Conservation (phyloP, 2,113 vertebrate species). For the Lonchura striata region DNA sequence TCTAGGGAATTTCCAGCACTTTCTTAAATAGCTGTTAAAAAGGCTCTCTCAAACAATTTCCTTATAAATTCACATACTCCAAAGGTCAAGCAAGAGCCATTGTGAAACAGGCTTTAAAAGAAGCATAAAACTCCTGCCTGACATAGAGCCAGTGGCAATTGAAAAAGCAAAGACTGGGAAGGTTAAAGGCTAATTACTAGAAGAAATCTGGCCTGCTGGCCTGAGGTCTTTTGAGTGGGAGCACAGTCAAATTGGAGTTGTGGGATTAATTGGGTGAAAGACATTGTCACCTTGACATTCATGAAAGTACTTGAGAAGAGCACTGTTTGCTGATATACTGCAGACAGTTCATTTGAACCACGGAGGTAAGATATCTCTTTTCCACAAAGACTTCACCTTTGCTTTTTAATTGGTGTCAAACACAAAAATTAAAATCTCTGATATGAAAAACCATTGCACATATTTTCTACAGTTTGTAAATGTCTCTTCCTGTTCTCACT, state of each 20-base stretch:
- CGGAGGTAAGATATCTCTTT: not conserved
- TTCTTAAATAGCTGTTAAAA: not conserved
- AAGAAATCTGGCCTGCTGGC: constrained; percentile 31
- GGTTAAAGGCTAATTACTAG: constrained; percentile 56
- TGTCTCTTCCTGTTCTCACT: not conserved
- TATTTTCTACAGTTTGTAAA: constrained; percentile 20
- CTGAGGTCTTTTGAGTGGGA: constrained; percentile 13
- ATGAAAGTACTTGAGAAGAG: constrained; percentile 20
- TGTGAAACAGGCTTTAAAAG: constrained; percentile 36
- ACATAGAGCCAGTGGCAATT: not conserved
- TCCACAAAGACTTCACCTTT: not conserved
- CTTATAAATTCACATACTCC: constrained; percentile 1
- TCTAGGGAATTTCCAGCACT: not conserved
- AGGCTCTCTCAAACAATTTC: constrained; percentile 9
- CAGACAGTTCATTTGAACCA: not conserved
- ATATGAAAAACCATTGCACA: not conserved
- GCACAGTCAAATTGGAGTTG: constrained; percentile 16
- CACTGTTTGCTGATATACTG: constrained; percentile 27
- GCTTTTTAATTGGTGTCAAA: constrained; percentile 1
- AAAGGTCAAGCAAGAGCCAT: constrained; percentile 26
- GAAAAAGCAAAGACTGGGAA: constrained; percentile 26
- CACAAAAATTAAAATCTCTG: not conserved
- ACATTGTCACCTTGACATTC: constrained; percentile 47
- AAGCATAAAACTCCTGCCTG: constrained; percentile 48
- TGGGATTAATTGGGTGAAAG: constrained; percentile 61